These are phyloP conservation scores for Cactoblastis cactorum DNA, from an alignment of 2,888 invertebrate species.

Conservation along the genomic window DNA sequence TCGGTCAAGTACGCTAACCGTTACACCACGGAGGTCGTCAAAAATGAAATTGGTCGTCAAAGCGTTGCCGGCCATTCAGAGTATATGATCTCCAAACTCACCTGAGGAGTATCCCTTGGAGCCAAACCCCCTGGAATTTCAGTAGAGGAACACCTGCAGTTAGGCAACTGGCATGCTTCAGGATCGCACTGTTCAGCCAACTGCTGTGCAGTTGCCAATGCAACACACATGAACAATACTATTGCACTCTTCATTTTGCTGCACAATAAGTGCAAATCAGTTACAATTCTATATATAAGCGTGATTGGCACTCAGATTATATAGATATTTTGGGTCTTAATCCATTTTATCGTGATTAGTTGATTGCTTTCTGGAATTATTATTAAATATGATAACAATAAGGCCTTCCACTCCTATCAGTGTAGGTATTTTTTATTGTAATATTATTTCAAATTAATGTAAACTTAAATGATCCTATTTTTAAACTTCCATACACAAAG, in stretches of 20 bases:
- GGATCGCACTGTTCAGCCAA: conserved; percentile 47
- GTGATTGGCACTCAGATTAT: neutral
- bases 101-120: conserved; percentile 72
- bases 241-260: neutral
- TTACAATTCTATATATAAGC: conserved; percentile 1
- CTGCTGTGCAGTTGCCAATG: conserved; percentile 20
- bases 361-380: neutral
- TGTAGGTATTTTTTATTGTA: no score
- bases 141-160: conserved; percentile 73
- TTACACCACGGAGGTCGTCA: no score
- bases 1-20: no score
- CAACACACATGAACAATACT: neutral
- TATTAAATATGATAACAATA: no score
- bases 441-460: no score
- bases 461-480: no score
- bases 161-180: conserved; percentile 63
- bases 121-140: conserved; percentile 65
- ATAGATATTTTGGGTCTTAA: neutral
- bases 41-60: no score
- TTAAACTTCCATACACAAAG: no score
- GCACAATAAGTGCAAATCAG: neutral
- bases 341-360: neutral
- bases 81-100: conserved; percentile 27
- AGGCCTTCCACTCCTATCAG: no score
- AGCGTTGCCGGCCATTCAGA: no score